Base-by-base conservation (phyloP, 1,140 invertebrate genomes). In the Bombus superbus region DNA sequence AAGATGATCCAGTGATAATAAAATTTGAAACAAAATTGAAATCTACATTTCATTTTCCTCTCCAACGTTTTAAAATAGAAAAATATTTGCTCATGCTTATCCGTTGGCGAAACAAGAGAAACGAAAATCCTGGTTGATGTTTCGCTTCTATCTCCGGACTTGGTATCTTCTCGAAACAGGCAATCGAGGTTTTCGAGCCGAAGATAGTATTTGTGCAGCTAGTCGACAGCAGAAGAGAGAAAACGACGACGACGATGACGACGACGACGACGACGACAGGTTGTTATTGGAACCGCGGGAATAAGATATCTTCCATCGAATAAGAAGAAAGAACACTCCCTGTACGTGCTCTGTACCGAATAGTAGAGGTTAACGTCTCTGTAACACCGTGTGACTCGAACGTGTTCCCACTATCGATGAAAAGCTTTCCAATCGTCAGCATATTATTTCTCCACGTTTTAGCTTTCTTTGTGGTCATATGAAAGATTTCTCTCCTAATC, bases 251-350 rank as follows among this genome's bases (percentile, higher is more conserved):
- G 47, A 32, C 47, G 15, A 53, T 6, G 47, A 53, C 15, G 38
- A 38, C 38, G 47, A 53, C 47, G 18, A 53, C 47, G 47, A 6
- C 68, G 53, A 18, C 9, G 78, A 57, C 66, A 38, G 47, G 53
- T 81, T 69, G 78, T 71, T 81, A 71, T 40, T n/a, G 78, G 35
- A 38, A 66, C 66, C 18, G 35, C 15, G 22, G 64, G 11, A 62
- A 22, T 38, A 28, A 35, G 64, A 53, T 68, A 35, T 28, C 22
- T 35, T 68, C 22, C 32, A 25, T 22, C 6, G 32, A 32, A 35
- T 53, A 75, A 25, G n/a, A 15, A 8, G 35, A 69, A 32, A 35
- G 22, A 69, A 11, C 9, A 25, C 40, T 18, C 2, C 5, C 22
- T 6, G 15, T 57, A 53, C 47, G 47, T 35, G 18, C 32, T 38